Conservation (phyloP, 1,140 invertebrate species). For the Chymomyza costata region DNA sequence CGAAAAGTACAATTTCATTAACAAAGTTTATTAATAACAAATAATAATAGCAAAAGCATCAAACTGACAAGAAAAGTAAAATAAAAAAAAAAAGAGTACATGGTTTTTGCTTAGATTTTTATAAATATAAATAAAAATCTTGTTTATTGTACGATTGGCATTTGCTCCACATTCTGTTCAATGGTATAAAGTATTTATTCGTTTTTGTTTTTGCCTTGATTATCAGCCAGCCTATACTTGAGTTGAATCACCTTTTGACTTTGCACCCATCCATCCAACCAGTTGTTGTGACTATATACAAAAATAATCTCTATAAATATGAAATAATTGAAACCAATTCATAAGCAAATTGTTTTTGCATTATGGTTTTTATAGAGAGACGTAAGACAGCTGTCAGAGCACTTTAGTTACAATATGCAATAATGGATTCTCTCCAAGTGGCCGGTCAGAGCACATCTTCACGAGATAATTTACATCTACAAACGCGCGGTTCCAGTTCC, state of each 20-base stretch:
- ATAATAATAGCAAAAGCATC: too few relatives aligned
- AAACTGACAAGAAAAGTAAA: too few relatives aligned
- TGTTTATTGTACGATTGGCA: not conserved
- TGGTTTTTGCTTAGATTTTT: not conserved
- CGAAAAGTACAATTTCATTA: conserved; percentile 7
- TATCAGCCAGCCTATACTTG: conserved; percentile 35
- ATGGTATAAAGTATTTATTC: conserved; percentile 29
- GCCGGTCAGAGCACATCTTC: conserved; percentile 28
- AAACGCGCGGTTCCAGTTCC: conserved; percentile 49
- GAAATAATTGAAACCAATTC: conserved; percentile 5
- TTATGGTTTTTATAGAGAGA: conserved; percentile 40
- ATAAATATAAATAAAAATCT: too few relatives aligned
- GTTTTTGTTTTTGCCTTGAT: too few relatives aligned
- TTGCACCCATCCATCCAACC: conserved; percentile 36
- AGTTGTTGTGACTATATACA: not conserved
- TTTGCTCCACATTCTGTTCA: conserved; percentile 32
- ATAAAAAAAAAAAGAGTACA: not conserved
- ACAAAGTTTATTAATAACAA: conserved; percentile 16
- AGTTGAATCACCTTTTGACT: conserved; percentile 64
- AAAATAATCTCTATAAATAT: conserved; percentile 2
- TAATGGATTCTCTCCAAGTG: conserved; percentile 56
- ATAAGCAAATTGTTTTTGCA: conserved; percentile 7
- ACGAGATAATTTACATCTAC: conserved; percentile 48
- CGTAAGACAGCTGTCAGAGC: conserved; percentile 19
- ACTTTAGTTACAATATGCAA: conserved; percentile 44